phyloP scores from a whole-genome alignment of 2,797 vertebrate genomes.

The Denticeps clupeoides region DNA sequence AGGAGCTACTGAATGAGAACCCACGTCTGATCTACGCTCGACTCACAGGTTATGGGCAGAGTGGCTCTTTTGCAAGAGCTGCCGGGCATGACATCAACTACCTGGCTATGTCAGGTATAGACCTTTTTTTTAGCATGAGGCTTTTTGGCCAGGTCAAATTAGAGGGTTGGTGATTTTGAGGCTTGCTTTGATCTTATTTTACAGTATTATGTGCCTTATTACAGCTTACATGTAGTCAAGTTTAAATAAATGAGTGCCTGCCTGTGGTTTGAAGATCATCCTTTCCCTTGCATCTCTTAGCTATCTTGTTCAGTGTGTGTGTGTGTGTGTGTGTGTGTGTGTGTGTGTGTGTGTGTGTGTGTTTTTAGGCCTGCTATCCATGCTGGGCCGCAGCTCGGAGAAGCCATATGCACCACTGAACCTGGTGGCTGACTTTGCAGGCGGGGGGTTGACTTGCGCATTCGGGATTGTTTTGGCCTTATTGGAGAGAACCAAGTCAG shows the following conservation, averaged over 20 bases:
- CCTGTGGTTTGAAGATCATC: not conserved
- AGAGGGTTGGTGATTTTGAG: too few species aligned
- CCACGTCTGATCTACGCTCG: constrained; percentile 85
- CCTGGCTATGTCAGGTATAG: constrained; percentile 79
- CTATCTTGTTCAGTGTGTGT: not conserved
- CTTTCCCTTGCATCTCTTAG: too few species aligned
- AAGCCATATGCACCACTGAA: constrained; percentile 76
- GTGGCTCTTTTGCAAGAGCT: constrained; percentile 55
- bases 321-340: not conserved
- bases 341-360: not conserved
- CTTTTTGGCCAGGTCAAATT: too few species aligned
- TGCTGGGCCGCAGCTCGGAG: constrained; percentile 68
- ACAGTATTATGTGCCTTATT: too few species aligned
- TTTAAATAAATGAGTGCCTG: not conserved
- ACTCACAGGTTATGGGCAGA: constrained; percentile 85
- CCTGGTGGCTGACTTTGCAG: constrained; percentile 83
- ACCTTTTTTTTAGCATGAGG: not conserved
- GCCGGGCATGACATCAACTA: constrained; percentile 97
- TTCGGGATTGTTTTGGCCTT: constrained; percentile 77
- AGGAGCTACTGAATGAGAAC: constrained; percentile 68
- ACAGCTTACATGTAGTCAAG: too few species aligned
- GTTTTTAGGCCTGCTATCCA: constrained; percentile 75
- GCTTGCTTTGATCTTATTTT: too few species aligned
- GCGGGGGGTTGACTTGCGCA: constrained; percentile 74
- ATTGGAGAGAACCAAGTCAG: constrained; percentile 72